Percentiles rank a stretch among this genome's conserved stretches.
These are phyloP conservation scores for Eucidaris tribuloides DNA, from an alignment of 35 echinoderm and acorn worm species.

Conservation along the genomic window DNA sequence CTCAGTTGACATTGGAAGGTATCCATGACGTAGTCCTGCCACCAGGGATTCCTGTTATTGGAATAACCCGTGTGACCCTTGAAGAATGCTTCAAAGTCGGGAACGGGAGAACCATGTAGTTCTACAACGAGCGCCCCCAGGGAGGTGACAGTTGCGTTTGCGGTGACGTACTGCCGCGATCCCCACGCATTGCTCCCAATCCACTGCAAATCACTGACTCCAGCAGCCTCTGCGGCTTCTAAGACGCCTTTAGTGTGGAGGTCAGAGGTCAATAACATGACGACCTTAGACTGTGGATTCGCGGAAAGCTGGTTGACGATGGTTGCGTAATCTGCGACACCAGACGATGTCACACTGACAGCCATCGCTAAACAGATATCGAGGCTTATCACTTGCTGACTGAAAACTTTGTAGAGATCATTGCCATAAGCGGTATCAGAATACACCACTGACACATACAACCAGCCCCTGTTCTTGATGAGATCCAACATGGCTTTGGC, in stretches of 20 bases:
- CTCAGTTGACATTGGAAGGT: slow-evolving; percentile 67
- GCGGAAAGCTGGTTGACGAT: slow-evolving; percentile 35
- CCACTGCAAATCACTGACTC: slow-evolving; percentile 79
- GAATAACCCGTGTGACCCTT: slow-evolving; percentile 25
- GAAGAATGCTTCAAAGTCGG: slow-evolving; percentile 65
- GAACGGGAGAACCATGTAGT: not conserved
- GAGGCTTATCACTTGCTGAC: not conserved
- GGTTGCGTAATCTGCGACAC: not conserved
- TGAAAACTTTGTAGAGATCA: slow-evolving; percentile 58
- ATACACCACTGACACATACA: slow-evolving; percentile 81
- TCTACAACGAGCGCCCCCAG: slow-evolving; percentile 43
- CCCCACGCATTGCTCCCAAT: slow-evolving; percentile 91
- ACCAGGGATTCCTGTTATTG: slow-evolving; percentile 91
- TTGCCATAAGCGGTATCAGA: slow-evolving; percentile 76
- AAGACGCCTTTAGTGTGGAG: slow-evolving; percentile 59
- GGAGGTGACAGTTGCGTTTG: slow-evolving; percentile 39
- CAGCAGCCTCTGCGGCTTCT: slow-evolving; percentile 53
- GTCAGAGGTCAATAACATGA: slow-evolving; percentile 75
- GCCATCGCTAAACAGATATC: slow-evolving; percentile 85
- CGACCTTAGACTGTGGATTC: slow-evolving; percentile 63
- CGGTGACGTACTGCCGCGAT: slow-evolving; percentile 49
- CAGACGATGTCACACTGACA: slow-evolving; percentile 2
- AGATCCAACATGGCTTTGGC: slow-evolving; percentile 57
- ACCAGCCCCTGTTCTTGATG: slow-evolving; percentile 50
- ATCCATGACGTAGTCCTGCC: slow-evolving; percentile 51